Evolutionary conservation across 2,888 invertebrate species (phyloP), one percentile per base, ranked within the genome.

Genomic region (Troides helena): DNA sequence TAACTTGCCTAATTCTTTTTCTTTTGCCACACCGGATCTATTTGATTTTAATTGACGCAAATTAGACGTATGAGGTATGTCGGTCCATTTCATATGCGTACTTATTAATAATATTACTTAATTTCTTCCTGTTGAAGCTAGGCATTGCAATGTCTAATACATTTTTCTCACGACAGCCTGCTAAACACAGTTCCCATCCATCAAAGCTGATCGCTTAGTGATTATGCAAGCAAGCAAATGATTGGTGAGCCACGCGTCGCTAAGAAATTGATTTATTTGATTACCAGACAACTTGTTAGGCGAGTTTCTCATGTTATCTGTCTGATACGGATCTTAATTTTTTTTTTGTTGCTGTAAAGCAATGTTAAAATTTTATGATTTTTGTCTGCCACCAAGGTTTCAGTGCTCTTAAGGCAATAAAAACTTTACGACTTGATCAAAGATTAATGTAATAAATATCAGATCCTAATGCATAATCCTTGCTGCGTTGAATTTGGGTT

Each of bases 181-280:
- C 36, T 50, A 62, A 62, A 57, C 61, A 50, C 39, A 18, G 62
- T 59, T 53, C 69, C 53, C 72, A 72, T 74, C 71, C 72, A 72
- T 72, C 75, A 74, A 75, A 74, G 72, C 72, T 68, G n/a, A 68
- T 70, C 69, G 67, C 65, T 68, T 71, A 63, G 69, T 74, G 75
- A 74, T 75, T 75, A 71, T 74, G 75, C 73, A 64, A 73, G 76
- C 77, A 72, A 58, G 21, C 50, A 73, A 56, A 67, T 75, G 73
- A 78, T 81, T 80, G 76, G 73, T 74, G 81, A 80, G 78, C 78
- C 76, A 79, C 75, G 75, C 77, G 79, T 73, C 77, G 72, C 73
- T 68, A 70, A 70, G 74, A 64, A 57, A 65, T 69, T 74, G 73
- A 77, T 78, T 75, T 76, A 80, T 75, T 62, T 53, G 65, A 73